Evolutionary conservation across 2,113 vertebrate species (phyloP).

Genomic region (Stigmatopora nigra): DNA sequence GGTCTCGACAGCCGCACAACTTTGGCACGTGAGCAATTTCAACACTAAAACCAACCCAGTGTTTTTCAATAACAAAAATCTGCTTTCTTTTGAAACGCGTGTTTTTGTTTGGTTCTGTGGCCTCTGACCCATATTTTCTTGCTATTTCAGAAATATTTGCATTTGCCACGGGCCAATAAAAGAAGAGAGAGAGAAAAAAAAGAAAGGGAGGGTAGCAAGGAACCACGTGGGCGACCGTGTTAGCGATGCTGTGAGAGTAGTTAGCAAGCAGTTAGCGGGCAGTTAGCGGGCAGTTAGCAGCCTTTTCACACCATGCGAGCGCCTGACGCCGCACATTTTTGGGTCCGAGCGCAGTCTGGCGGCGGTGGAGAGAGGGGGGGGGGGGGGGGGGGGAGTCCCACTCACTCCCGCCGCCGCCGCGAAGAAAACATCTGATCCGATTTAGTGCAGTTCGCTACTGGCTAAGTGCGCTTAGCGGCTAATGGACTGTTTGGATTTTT

Average conservation of each 20-base stretch:
- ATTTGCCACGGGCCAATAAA: too few species aligned
- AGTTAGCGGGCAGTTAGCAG: background rate
- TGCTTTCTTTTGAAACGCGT: too few species aligned
- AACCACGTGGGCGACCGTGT: background rate
- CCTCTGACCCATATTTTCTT: too few species aligned
- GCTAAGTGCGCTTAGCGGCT: background rate
- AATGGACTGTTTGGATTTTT: constrained; percentile 1
- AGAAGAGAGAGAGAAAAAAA: background rate
- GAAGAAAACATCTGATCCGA: constrained; percentile 1
- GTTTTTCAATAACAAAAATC: too few species aligned
- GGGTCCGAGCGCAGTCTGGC: background rate
- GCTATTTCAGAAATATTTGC: too few species aligned
- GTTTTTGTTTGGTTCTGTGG: too few species aligned
- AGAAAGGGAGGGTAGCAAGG: background rate
- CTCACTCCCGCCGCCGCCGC: background rate
- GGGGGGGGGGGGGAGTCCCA: too few species aligned
- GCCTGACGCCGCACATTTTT: background rate
- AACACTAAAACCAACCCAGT: too few species aligned
- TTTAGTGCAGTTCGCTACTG: background rate
- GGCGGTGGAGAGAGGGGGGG: too few species aligned
- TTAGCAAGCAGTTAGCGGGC: background rate
- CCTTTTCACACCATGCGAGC: background rate
- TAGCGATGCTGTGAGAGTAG: background rate
- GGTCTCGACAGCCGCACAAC: too few species aligned
- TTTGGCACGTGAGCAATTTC: too few species aligned